Evolutionary conservation across 1,140 invertebrate genomes (phyloP).

Genomic region (Neotoxoptera formosana): DNA sequence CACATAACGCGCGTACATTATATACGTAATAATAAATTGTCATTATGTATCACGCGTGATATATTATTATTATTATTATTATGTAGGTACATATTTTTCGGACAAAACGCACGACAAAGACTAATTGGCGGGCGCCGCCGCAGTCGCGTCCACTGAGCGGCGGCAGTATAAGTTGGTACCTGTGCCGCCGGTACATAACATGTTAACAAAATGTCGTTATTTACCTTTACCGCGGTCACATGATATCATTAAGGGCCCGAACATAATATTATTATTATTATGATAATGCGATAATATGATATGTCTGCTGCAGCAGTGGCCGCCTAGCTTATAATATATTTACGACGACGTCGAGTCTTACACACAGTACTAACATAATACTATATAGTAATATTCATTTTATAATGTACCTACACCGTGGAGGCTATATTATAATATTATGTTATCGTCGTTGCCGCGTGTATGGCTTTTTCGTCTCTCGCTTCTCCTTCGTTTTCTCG

Average conservation of each 20-base stretch:
- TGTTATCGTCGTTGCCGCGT: not conserved
- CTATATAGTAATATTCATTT: not conserved
- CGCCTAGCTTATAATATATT: not conserved
- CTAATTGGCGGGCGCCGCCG: not conserved
- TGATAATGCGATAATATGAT: not conserved
- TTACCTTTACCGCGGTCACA: not conserved
- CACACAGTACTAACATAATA: not conserved
- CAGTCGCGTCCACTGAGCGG: no score
- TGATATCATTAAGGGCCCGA: not conserved
- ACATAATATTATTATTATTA: not conserved
- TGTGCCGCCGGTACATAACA: not conserved
- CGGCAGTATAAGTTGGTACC: not conserved
- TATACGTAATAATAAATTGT: no score
- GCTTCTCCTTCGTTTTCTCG: not conserved
- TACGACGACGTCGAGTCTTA: not conserved
- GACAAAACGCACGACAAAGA: constrained; percentile 18
- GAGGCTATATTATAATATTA: not conserved
- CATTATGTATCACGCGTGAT: no score
- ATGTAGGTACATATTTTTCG: not conserved
- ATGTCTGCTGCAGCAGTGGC: not conserved
- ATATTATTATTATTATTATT: no score
- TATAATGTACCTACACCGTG: not conserved
- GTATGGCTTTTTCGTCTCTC: not conserved
- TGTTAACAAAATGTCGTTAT: not conserved
- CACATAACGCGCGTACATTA: no score